Evolutionary conservation across 2,888 invertebrate species (phyloP).

Genomic region (Kuschelorhynchus macadamiae): DNA sequence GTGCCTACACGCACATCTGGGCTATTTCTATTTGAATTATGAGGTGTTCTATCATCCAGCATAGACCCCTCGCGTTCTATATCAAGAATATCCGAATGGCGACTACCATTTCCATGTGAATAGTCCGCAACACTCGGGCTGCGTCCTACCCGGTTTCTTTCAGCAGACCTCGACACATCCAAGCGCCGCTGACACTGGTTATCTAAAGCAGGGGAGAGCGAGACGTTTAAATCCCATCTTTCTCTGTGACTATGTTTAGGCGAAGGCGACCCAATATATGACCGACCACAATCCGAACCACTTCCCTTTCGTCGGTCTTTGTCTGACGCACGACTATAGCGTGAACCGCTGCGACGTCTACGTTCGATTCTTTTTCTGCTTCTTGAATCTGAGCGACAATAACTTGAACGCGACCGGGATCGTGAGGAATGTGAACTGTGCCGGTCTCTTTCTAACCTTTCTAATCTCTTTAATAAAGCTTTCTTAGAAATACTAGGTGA

Average conservation of each 20-base stretch:
- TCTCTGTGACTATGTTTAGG: too few relatives aligned
- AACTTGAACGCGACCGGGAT: background rate
- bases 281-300: too few relatives aligned
- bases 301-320: too few relatives aligned
- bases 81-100: background rate
- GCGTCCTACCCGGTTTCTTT: background rate
- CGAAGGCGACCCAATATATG: too few relatives aligned
- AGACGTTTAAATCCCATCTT: too few relatives aligned
- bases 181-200: background rate
- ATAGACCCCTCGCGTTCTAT: background rate
- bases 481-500: background rate
- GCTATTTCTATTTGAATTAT: background rate
- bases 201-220: too few relatives aligned
- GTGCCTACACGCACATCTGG: background rate
- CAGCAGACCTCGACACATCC: slow-evolving; percentile 15
- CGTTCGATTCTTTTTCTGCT: too few relatives aligned
- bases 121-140: background rate
- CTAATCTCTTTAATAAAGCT: background rate
- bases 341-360: background rate
- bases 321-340: background rate
- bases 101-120: background rate
- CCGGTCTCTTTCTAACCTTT: too few relatives aligned
- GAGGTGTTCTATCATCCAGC: slow-evolving; percentile 5
- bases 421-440: background rate
- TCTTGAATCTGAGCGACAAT: background rate